phyloP scores from a whole-genome alignment of 2,888 invertebrate genomes.

The Parasteatoda lunata region DNA sequence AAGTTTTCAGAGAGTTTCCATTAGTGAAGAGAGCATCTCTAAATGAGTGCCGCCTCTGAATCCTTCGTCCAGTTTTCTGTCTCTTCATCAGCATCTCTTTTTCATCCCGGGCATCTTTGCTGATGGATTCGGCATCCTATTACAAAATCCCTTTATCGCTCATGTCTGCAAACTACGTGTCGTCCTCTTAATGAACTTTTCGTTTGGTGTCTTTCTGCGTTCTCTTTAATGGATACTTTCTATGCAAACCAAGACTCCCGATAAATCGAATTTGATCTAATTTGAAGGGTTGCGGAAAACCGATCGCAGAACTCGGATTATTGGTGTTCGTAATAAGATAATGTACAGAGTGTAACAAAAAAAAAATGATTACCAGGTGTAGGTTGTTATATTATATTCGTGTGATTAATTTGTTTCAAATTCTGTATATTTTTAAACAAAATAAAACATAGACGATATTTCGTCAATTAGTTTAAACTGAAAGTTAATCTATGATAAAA shows the following conservation, averaged over 20 bases:
- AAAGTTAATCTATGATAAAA: too few relatives aligned
- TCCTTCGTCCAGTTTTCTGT: constrained; percentile 9
- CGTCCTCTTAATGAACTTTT: constrained; percentile 54
- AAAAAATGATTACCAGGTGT: too few relatives aligned
- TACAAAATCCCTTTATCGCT: constrained; percentile 51
- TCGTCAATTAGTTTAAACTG: too few relatives aligned
- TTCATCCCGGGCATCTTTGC: neutral
- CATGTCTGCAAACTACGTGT: neutral
- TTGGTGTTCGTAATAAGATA: too few relatives aligned
- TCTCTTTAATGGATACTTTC: neutral
- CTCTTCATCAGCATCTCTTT: constrained; percentile 1
- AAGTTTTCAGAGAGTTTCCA: constrained; percentile 50
- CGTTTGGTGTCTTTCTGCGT: constrained; percentile 4
- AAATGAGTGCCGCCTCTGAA: neutral
- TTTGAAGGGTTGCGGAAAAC: neutral
- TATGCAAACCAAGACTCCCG: neutral
- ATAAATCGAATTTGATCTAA: constrained; percentile 29
- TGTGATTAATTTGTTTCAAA: too few relatives aligned
- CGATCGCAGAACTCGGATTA: too few relatives aligned
- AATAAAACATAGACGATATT: too few relatives aligned
- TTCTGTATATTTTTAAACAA: too few relatives aligned
- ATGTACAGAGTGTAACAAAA: too few relatives aligned
- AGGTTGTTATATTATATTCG: too few relatives aligned
- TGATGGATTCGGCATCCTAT: constrained; percentile 60
- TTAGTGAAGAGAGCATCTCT: constrained; percentile 26